Evolutionary conservation across 2,113 vertebrate species (phyloP), one percentile per base, ranked within the genome.

Genomic region (Etheostoma cragini): DNA sequence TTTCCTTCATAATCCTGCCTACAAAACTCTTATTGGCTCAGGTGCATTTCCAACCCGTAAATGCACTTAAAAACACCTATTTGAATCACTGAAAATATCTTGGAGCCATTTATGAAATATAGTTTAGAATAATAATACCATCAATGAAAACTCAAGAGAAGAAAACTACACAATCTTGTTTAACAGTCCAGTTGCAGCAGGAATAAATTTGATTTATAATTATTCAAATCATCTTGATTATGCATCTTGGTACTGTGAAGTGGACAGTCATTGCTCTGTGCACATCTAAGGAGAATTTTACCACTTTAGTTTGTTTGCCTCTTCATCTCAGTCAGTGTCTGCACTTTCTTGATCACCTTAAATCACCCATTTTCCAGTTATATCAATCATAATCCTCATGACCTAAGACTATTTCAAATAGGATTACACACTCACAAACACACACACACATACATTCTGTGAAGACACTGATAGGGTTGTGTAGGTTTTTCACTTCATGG

Each of bases 331-430:
- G 52, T 69, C 53, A 54, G 3, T 5, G 5, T 0, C 62, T 54
- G 45, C 33, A 57, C 52, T 65, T 66, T 4, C 52, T 17, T 35
- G 26, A 67, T 60, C n/a, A 66, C 47, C 82, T 53, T 46, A 81
- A 54, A 56, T 72, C 56, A 52, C 66, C 30, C 22, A 76, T 83
- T 78, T 68, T 56, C 60, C 21, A 21, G 69, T 85, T 88, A 83
- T 80, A 58, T 83, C 77, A 75, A 71, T 74, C 60, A 69, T 81
- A 83, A 89, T 88, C 78, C 68, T 62, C 45, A 21, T 64, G 71
- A 80, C 80, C 86, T 63, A 16, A 82, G 58, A 45, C 68, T 30
- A 38, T 71, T 73, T 73, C 64, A 88, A 84, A 81, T 60, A 68
- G 67, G 84, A 82, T 91, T 88, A 89, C 62, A 53, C 26, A n/a